Evolutionary conservation across 2,113 vertebrate species (phyloP), one percentile per base, ranked within the genome.

Genomic region (Coptodon bakossiorum): DNA sequence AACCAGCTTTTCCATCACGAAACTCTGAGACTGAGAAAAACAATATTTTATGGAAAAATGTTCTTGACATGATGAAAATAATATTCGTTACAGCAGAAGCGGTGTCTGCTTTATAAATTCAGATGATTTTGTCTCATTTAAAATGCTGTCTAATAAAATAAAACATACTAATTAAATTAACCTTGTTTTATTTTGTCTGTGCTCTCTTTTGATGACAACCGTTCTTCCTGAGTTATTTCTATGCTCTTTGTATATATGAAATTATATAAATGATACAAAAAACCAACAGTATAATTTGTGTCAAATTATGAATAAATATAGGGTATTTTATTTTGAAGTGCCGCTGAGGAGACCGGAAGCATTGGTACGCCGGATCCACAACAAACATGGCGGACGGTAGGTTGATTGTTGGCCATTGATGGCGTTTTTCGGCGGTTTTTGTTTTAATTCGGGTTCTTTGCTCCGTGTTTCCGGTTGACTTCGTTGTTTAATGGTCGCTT

Each of bases 371-470:
- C 13, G 8, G 78, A 79, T 85, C 87, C 93, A 96, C 93, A 97
- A 97, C 96, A 97, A 97, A 97, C 93, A 97, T 97, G 97, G 96
- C 97, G 84, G 97, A 97, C 86, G 97, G 97, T 97, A 43, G 94
- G 97, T 95, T 17, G 7, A 90, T 79, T 90, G 90, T 92, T 79
- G 4, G 57, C 3, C 31, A 31, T 68, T 84, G 40, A 10, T 66
- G 12, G 2, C 5, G 4, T 7, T 36, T 79, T 73, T 19, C 6
- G 0, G 6, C 0, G 2, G 29, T 80, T 80, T 66, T 27, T 0
- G 3, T 22, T 2, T 7, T 16, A 4, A 4, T 73, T 80, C 1
- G 3, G 40, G 4, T 6, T 38, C 0, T 68, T 27, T 14, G 2
- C 1, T 1, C 12, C 2, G 13, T 9, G 5, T 45, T 76, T 82